Evolutionary conservation across 2,888 invertebrate genomes (phyloP).

Genomic region (Epiblema foenella): DNA sequence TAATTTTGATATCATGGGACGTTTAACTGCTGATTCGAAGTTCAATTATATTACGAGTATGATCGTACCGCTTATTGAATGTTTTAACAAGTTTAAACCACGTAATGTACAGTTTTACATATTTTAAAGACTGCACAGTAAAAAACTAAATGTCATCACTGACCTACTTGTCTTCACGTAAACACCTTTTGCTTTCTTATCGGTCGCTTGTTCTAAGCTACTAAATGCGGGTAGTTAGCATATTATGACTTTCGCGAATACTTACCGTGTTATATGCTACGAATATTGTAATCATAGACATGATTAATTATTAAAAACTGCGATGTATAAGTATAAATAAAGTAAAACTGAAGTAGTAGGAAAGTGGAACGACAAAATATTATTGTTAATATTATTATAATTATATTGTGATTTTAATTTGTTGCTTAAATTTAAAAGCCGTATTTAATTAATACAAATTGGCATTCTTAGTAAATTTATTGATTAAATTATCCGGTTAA

Average conservation of each 20-base stretch:
- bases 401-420: not conserved
- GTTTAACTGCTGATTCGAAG: no score
- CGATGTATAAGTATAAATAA: not conserved
- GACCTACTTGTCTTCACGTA: slow-evolving; percentile 36
- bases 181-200: slow-evolving; percentile 42
- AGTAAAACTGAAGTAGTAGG: no score
- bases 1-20: no score
- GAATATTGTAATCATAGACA: no score
- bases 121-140: slow-evolving; percentile 19
- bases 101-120: not conserved
- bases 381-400: no score
- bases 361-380: not conserved
- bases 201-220: slow-evolving; percentile 37
- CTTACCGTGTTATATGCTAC: not conserved
- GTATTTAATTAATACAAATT: slow-evolving; percentile 4
- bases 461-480: not conserved
- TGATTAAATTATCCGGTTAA: not conserved
- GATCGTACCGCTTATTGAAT: no score
- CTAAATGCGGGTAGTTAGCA: slow-evolving; percentile 40
- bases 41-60: not conserved
- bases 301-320: no score
- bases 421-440: not conserved
- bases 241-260: slow-evolving; percentile 32
- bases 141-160: slow-evolving; percentile 27
- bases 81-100: not conserved